Base-by-base conservation (phyloP, 2,888 invertebrate genomes). In the Anthoptus insignis region DNA sequence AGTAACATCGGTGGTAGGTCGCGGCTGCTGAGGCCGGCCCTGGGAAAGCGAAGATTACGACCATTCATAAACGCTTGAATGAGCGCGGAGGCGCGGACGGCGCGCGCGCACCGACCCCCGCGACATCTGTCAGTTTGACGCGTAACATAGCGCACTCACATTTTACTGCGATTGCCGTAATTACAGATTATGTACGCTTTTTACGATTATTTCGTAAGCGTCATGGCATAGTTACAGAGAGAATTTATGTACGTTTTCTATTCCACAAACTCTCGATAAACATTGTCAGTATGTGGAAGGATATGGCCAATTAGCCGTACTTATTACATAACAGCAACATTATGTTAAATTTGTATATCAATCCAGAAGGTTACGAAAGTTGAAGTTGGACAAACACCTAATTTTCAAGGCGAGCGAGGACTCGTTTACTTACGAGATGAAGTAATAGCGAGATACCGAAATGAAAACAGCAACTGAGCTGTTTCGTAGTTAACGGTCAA, bases 21-120 rank as follows among this genome's bases (percentile, higher is more conserved):
- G 81, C 81, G 81, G 84, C 84, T 82, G 84, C 84, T 82, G 84
- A 84, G 87, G 88, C 84, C 84, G 81, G 81, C 84, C 85, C 89
- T 89, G 89, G 88, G 90, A 91, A 91, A 89, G 89, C 88, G 81
- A 88, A 84, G 83, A 82, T 88, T 87, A 88, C 87, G 77, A 85
- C 86, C 91, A 91, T 91, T 91, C 90, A 90, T 89, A 83, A 87
- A 86, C 86, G 89, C 84, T 87, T 91, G 89, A 92, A 91, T 89
- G 90, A 87, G 87, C 86, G 82, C 86, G 85, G 84, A 27, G 49
- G 53, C 53, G 53, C 37, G 32, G 84, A 83, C 86, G 78, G 83
- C 79, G 84, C 83, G 84, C 81, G 81, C 79, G 81, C 81, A 83
- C 80, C 81, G 79, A 78, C 81, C 79, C 77, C 76, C 76, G 76